Percentiles rank a stretch among this genome's conserved stretches.
These are phyloP conservation scores for Menura novaehollandiae DNA, from an alignment of 2,113 vertebrate species.

Conservation along the genomic window DNA sequence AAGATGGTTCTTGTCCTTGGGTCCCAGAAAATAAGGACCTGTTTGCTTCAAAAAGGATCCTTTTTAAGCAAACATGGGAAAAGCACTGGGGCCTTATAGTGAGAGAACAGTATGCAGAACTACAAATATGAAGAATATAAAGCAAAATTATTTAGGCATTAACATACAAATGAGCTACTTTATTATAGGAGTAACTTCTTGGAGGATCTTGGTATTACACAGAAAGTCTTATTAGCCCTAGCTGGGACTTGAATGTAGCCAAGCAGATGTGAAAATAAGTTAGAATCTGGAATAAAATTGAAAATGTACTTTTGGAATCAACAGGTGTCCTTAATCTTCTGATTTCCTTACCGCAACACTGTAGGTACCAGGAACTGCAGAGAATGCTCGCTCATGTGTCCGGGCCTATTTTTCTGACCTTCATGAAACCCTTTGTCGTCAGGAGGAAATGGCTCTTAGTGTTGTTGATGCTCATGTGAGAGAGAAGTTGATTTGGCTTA, in stretches of 20 bases:
- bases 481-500: constrained; percentile 95
- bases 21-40: too few relatives aligned
- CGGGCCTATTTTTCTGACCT: constrained; percentile 96
- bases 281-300: neutral
- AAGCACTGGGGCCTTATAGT: too few relatives aligned
- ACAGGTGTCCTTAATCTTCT: neutral
- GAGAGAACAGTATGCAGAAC: too few relatives aligned
- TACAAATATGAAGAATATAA: too few relatives aligned
- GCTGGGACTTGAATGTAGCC: neutral
- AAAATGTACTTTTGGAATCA: neutral
- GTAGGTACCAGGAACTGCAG: constrained; percentile 93
- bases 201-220: neutral
- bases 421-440: constrained; percentile 94
- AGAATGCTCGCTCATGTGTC: constrained; percentile 95
- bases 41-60: too few relatives aligned
- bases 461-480: constrained; percentile 96
- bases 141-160: too few relatives aligned
- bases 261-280: neutral
- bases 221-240: neutral
- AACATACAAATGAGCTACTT: neutral
- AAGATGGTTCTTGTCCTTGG: too few relatives aligned
- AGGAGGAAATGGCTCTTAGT: constrained; percentile 98
- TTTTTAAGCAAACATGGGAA: too few relatives aligned
- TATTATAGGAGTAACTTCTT: neutral
- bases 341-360: neutral